Evolutionary conservation across 2,797 vertebrate genomes (phyloP).

Genomic region (Balearica regulorum): DNA sequence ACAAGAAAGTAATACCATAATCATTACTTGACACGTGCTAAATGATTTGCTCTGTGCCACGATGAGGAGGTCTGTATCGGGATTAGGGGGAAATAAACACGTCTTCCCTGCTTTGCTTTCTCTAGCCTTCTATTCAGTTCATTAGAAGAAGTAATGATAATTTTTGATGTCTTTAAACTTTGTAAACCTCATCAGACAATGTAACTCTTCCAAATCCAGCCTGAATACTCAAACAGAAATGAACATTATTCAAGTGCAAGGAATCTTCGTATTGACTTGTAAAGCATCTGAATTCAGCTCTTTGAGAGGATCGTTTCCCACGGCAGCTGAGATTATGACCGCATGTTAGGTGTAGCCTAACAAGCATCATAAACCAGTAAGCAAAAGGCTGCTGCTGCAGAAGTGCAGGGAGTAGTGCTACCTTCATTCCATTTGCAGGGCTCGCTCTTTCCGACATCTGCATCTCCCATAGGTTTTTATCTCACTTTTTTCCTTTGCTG

Average conservation of each 20-base stretch:
- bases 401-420: background rate
- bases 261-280: background rate
- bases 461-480: rapidly evolving
- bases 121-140: background rate
- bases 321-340: background rate
- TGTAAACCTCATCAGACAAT: background rate
- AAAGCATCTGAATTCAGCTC: background rate
- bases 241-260: background rate
- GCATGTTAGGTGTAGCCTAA: background rate
- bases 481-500: background rate
- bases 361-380: background rate
- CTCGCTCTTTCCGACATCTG: background rate
- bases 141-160: background rate
- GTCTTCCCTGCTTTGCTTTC: background rate
- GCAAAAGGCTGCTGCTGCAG: background rate
- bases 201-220: background rate
- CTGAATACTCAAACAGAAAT: background rate
- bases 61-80: background rate
- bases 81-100: rapidly evolving
- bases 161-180: background rate
- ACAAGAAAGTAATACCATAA: background rate
- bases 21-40: background rate
- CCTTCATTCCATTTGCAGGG: background rate
- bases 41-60: background rate
- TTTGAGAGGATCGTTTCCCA: background rate